A percentile compares a stretch with the other conserved stretches of the same genome.
Conservation (phyloP, 2,797 vertebrate genomes). For the Falco naumanni region DNA sequence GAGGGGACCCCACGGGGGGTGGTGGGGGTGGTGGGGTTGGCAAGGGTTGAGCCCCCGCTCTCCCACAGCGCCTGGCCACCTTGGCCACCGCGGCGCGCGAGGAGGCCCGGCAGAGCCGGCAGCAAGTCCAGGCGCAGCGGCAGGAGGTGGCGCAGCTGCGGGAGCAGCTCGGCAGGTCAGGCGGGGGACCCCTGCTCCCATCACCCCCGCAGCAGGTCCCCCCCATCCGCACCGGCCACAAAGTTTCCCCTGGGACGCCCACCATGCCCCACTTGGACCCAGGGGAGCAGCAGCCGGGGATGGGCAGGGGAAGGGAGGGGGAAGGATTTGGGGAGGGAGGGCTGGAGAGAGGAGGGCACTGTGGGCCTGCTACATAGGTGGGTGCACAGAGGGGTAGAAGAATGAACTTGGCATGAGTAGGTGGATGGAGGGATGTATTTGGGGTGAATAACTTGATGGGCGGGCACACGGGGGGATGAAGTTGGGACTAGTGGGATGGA, state of each 20-base stretch:
- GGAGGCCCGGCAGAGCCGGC: slow-evolving; percentile 13
- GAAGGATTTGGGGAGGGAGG: not conserved
- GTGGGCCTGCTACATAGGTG: too few species aligned
- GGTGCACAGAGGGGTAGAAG: not conserved
- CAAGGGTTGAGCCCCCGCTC: not conserved
- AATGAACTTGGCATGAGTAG: not conserved
- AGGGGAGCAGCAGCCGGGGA: not conserved
- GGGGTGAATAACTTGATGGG: not conserved
- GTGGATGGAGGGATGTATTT: not conserved
- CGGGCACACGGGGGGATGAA: not conserved
- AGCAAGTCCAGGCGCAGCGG: slow-evolving; percentile 28
- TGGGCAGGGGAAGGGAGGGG: not conserved
- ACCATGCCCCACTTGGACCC: not conserved
- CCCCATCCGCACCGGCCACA: not conserved
- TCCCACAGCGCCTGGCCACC: slow-evolving; percentile 13
- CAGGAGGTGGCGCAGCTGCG: slow-evolving; percentile 57
- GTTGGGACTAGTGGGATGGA: not conserved
- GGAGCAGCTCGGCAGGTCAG: slow-evolving; percentile 68
- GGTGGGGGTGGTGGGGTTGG: too few species aligned
- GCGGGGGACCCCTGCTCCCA: not conserved
- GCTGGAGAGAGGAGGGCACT: not conserved
- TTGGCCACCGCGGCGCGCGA: not conserved
- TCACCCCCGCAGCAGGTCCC: not conserved
- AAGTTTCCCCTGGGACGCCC: not conserved
- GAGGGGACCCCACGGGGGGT: not conserved